These are phyloP conservation scores for Hydrotaea diabolus DNA, from an alignment of 2,888 invertebrate genomes.

Conservation along the genomic window DNA sequence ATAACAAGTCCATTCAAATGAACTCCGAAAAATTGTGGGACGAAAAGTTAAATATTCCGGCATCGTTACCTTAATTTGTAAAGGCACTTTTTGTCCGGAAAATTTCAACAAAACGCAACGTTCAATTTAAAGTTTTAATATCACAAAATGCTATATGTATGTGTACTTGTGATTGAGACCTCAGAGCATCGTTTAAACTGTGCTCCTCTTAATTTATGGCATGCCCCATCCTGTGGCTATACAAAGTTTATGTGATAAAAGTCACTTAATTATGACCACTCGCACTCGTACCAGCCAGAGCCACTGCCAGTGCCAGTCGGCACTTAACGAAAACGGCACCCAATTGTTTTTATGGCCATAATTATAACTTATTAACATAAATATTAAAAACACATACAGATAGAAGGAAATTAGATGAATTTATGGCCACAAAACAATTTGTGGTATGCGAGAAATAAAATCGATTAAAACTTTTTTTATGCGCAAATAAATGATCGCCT, in stretches of 20 bases:
- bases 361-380: conserved; percentile 28
- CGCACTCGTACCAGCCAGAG: background rate
- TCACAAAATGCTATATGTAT: background rate
- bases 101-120: no score
- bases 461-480: conserved; percentile 13
- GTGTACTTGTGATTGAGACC: background rate
- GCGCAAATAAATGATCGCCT: background rate
- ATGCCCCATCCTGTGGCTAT: background rate
- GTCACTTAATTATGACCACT: background rate
- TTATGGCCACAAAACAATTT: background rate
- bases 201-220: background rate
- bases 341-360: background rate
- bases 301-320: no score
- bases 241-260: background rate
- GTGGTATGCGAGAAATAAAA: background rate
- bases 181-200: background rate
- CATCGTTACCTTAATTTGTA: background rate
- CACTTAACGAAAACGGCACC: no score
- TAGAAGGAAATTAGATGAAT: background rate
- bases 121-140: no score
- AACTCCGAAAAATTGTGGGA: no score
- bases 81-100: background rate
- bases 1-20: background rate
- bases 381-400: conserved; percentile 18
- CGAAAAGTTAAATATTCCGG: background rate